Conservation (phyloP, 1,140 invertebrate genomes). For the Aricia agestis region DNA sequence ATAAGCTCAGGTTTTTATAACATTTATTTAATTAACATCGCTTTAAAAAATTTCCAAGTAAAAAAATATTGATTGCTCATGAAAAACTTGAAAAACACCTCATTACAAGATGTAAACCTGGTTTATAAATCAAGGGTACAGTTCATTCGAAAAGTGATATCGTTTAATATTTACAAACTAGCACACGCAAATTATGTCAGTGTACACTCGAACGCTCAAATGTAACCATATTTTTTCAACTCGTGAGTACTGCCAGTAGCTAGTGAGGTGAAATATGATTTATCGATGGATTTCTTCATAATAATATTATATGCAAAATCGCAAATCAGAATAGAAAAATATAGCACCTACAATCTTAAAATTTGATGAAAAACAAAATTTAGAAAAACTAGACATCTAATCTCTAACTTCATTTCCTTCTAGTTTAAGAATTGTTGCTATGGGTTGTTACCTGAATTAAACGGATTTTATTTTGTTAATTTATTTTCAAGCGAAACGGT, state of each 20-base stretch:
- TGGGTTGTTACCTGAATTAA: no score
- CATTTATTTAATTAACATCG: no score
- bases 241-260: slow-evolving; percentile 15
- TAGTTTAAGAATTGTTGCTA: no score
- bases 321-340: no score
- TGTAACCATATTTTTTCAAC: slow-evolving; percentile 33
- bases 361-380: no score
- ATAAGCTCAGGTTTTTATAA: no score
- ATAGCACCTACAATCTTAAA: no score
- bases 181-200: slow-evolving; percentile 22
- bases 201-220: slow-evolving; percentile 25
- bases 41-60: background rate
- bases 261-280: background rate
- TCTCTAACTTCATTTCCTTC: no score
- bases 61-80: background rate
- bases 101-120: background rate
- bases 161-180: slow-evolving; percentile 24
- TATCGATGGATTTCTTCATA: slow-evolving; percentile 11
- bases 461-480: no score
- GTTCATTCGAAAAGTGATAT: slow-evolving; percentile 9
- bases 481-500: no score
- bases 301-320: no score
- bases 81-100: background rate
- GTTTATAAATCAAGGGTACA: background rate
- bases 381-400: no score